Base-by-base conservation (phyloP, 2,113 vertebrate species). In the Gymnorhina tibicen region DNA sequence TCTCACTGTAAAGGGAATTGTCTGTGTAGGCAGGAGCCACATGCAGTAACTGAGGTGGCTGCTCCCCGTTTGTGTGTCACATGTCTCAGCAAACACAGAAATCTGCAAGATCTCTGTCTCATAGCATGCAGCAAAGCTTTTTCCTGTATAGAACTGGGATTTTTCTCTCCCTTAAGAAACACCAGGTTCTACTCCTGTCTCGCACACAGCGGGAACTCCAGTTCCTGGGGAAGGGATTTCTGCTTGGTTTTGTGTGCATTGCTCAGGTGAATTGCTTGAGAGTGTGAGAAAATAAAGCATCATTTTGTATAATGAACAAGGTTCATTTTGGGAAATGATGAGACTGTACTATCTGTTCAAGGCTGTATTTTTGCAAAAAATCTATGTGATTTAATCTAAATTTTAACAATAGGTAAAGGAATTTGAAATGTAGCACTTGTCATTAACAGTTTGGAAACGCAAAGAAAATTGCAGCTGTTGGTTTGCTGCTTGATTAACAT, bases 51-150 rank as follows among this genome's bases (percentile, higher is more conserved):
- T 23, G 39, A 62, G 19, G 35, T 19, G 67, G 58, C 58, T 10
- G 4, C 60, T 75, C 52, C 46, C 28, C 0, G 1, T n/a, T 52
- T 27, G 41, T 23, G 7, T 8, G 24, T 44, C 1, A 1, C 10
- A 2, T 4, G 17, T n/a, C 77, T 42, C 26, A 15, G 70, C 53
- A 79, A 67, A 89, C 37, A 22, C 39, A 76, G 68, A 70, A 62
- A 64, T 14, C 64, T n/a, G n/a, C 23, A n/a, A 52, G 28, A 16
- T 37, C 26, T 70, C n/a, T 64, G 16, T 73, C 67, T 59, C 6
- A 7, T 42, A 42, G 20, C 11, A 13, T 0, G 0, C n/a, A 86
- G 70, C 11, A 73, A 63, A 49, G 41, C 16, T 80, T 84, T 44
- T 28, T 33, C 8, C 35, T 47, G 2, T 46, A 63, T 23, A 67